Conservation (phyloP, 1,140 invertebrate species). For the Trialeurodes vaporariorum region DNA sequence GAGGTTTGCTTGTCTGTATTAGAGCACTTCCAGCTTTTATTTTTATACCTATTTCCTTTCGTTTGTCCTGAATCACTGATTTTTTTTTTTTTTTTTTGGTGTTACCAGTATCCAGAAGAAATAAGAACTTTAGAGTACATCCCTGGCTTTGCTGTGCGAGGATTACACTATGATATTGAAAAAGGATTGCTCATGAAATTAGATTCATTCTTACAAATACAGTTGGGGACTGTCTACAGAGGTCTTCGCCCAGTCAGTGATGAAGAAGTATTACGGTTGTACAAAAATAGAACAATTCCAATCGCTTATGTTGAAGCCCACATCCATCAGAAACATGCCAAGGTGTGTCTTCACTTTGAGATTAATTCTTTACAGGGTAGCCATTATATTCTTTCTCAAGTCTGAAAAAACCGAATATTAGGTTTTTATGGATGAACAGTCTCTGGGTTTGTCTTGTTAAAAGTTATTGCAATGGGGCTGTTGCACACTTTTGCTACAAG, state of each 20-base stretch:
- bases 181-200: constrained; percentile 91
- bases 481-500: too few relatives aligned
- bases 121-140: constrained; percentile 73
- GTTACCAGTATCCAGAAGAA: constrained; percentile 75
- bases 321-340: constrained; percentile 19
- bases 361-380: too few relatives aligned
- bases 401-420: too few relatives aligned
- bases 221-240: constrained; percentile 87
- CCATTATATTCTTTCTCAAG: too few relatives aligned
- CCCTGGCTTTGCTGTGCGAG: constrained; percentile 81
- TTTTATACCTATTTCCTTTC: background rate
- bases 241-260: constrained; percentile 67
- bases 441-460: too few relatives aligned
- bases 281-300: constrained; percentile 74
- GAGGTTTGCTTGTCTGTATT: too few relatives aligned
- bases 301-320: constrained; percentile 60
- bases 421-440: too few relatives aligned
- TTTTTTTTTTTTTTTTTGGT: constrained; percentile 11
- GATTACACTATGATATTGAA: constrained; percentile 92
- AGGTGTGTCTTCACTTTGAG: too few relatives aligned
- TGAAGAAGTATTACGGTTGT: constrained; percentile 74
- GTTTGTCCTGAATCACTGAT: background rate
- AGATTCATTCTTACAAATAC: constrained; percentile 93
- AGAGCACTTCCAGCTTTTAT: background rate
- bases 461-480: too few relatives aligned